Evolutionary conservation across 2,797 vertebrate genomes (phyloP).

Genomic region (Platyrinchus mystaceus): DNA sequence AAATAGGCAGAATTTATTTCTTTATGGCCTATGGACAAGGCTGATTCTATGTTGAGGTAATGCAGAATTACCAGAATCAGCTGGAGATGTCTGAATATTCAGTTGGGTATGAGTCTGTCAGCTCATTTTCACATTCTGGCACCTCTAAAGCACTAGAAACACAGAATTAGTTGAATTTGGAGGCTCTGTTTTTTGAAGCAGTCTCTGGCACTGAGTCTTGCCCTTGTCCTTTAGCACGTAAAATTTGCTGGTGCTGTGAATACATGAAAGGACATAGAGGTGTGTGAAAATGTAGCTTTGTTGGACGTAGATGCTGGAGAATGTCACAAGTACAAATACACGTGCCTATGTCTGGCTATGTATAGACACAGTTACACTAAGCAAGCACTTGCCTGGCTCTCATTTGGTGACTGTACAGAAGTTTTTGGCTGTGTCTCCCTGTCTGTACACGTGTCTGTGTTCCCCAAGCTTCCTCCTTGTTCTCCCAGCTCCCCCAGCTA

Average conservation of each 20-base stretch:
- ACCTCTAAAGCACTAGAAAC: neutral
- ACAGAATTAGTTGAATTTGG: neutral
- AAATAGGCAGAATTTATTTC: neutral
- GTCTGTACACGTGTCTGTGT: no score
- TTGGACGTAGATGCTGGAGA: neutral
- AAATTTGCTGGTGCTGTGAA: neutral
- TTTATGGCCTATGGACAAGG: neutral
- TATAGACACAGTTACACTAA: neutral
- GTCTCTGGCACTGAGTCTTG: neutral
- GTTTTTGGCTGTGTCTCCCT: neutral
- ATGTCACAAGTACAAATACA: neutral
- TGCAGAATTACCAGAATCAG: neutral
- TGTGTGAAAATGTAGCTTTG: neutral
- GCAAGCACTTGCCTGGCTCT: neutral
- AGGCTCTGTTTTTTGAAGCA: neutral
- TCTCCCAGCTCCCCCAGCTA: neutral
- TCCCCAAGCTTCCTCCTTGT: neutral
- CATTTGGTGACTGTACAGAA: neutral
- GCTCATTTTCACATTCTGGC: neutral
- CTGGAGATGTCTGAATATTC: neutral
- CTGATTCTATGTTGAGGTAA: neutral
- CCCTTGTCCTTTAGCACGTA: neutral
- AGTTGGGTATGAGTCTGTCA: neutral
- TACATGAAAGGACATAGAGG: neutral
- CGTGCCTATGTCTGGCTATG: fast-evolving